Evolutionary conservation across 2,113 vertebrate genomes (phyloP).

Genomic region (Hypocryptadius cinnamomeus): DNA sequence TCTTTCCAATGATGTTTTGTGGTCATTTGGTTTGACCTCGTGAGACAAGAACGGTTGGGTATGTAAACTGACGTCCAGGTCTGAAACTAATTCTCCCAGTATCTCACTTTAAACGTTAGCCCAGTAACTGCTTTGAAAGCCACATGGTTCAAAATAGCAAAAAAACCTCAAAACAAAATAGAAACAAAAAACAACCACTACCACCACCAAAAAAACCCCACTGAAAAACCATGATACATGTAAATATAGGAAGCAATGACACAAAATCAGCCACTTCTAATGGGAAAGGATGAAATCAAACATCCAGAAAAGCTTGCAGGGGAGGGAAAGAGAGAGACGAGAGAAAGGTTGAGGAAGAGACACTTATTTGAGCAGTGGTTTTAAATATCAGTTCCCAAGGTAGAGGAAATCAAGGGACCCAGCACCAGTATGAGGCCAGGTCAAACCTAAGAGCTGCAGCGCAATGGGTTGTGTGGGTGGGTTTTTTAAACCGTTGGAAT

Average conservation of each 20-base stretch:
- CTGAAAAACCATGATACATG: conserved; percentile 28
- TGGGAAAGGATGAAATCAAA: conserved; percentile 53
- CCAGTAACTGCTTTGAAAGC: conserved; percentile 56
- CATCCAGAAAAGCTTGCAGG: conserved; percentile 35
- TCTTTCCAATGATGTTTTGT: background rate
- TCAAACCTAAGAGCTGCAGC: conserved; percentile 57
- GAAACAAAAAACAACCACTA: conserved; percentile 38
- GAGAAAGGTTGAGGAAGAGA: conserved; percentile 40
- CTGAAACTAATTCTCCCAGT: conserved; percentile 51
- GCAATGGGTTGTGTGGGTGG: conserved; percentile 45
- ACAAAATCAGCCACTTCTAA: conserved; percentile 58
- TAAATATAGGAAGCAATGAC: conserved; percentile 61
- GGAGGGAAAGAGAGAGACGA: background rate
- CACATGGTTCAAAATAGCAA: conserved; percentile 56
- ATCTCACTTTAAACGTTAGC: conserved; percentile 59
- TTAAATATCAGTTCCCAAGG: conserved; percentile 52
- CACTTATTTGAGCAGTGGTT: conserved; percentile 65
- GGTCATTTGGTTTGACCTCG: background rate
- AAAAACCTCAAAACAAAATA: conserved; percentile 35
- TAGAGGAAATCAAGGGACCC: conserved; percentile 47
- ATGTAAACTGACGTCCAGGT: conserved; percentile 48
- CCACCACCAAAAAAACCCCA: conserved; percentile 34
- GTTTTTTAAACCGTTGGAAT: conserved; percentile 58
- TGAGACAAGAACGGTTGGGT: background rate
- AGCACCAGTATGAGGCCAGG: conserved; percentile 39